phyloP scores from a whole-genome alignment of 2,797 vertebrate genomes.

The Pseudocheirus occidentalis region DNA sequence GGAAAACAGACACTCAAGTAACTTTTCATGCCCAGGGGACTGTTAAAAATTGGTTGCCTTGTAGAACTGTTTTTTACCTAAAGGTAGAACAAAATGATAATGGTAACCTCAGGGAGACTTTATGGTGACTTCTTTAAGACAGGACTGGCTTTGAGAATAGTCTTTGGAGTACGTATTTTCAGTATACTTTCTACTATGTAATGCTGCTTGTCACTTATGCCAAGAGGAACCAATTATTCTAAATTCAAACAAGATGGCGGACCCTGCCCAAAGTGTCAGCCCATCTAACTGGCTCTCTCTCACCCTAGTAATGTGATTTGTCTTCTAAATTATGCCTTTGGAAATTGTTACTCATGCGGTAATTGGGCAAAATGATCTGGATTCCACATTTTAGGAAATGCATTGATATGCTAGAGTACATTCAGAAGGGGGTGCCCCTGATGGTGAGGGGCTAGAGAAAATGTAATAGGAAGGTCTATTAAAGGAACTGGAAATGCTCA shows the following conservation, averaged over 20 bases:
- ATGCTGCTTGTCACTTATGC: slow-evolving; percentile 3
- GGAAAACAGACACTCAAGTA: slow-evolving; percentile 22
- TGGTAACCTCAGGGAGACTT: slow-evolving; percentile 39
- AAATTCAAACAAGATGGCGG: background rate
- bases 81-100: slow-evolving; percentile 22
- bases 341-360: background rate
- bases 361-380: background rate
- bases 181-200: slow-evolving; percentile 32
- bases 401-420: background rate
- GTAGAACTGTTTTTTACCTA: slow-evolving; percentile 52
- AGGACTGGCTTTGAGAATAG: slow-evolving; percentile 9
- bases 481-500: background rate
- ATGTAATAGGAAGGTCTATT: background rate
- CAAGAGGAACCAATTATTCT: slow-evolving; percentile 5
- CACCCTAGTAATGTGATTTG: background rate
- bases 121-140: slow-evolving; percentile 14
- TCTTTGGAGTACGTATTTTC: slow-evolving; percentile 33
- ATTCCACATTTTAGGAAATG: background rate
- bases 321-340: background rate
- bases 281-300: slow-evolving; percentile 7
- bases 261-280: background rate
- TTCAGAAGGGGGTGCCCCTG: background rate
- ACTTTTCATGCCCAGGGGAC: slow-evolving; percentile 49
- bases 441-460: background rate
- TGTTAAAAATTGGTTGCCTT: slow-evolving; percentile 40